Evolutionary conservation across 1,140 invertebrate species (phyloP), one percentile per base, ranked within the genome.

Genomic region (Psix sp.): DNA sequence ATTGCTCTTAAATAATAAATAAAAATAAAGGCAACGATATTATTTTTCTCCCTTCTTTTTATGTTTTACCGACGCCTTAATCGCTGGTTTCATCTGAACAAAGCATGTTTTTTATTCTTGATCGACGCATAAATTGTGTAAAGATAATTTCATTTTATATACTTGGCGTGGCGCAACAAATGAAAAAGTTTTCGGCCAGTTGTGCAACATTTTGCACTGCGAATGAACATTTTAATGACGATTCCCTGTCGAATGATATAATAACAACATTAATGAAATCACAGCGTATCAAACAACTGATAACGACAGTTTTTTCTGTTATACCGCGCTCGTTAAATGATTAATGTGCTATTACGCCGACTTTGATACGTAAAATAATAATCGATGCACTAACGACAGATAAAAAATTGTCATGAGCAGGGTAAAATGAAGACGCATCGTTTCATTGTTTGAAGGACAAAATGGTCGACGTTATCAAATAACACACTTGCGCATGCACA

Each of bases 291-390:
- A 14, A 48, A 31, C 31, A 40, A 16, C 40, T 14, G 43, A 21
- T 33, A 33, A 21, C 16, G 5, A 46, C 20, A 14, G 11, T 39
- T 35, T 51, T 40, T 38, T 66, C 17, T 42, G 35, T n/a, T n/a
- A n/a, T 56, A 54, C 51, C 36, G 63, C 36, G 10, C 38, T 24
- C 6, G 18, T 33, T 24, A 26, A 16, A n/a, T 18, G 13, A 10
- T 31, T 14, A 26, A 5, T 26, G 52, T 60, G 35, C 38, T 40
- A 65, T 73, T 60, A 66, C 24, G 24, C 21, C 35, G 26, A 45
- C 46, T 43, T 18, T 24, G 39, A 18, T 48, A 42, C 24, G 60
- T 54, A 51, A 66, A 65, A 68, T 40, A 72, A 72, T 72, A 66
- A 66, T n/a, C n/a, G n/a, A 72, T 39, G 56, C 39, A 51, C 15